Evolutionary conservation across 2,797 vertebrate genomes (phyloP), one percentile per base, ranked within the genome.

Genomic region (Poecilia gillii): DNA sequence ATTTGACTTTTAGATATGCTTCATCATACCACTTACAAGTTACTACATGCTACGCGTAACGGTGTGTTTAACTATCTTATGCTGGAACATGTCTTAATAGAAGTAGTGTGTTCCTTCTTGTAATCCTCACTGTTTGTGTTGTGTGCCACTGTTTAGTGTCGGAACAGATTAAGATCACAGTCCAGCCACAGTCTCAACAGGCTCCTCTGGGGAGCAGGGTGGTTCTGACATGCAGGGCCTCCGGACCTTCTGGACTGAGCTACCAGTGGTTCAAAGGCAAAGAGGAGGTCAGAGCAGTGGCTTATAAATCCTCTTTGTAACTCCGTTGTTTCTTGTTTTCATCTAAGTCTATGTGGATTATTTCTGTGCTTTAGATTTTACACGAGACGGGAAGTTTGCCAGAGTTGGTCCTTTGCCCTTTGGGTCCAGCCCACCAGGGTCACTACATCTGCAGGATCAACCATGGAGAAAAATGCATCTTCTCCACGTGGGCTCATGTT

Each of bases 231-330:
- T 97, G 97, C 90, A 91, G 79, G 74, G 96, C 95, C 0, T 74
- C 75, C 0, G 96, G 97, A 33, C 95, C 96, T 0, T 86, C 91
- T 0, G 95, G 94, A 18, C 94, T 97, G 1, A 0, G 1, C 9
- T 97, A 97, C 92, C 97, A 97, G 92, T 97, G 97, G 97, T 97
- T 97, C 93, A 95, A 89, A n/a, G 95, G 96, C 79, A 96, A 93
- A 88, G 90, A 83, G 23, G 96, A 97, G 96, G 97, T 97, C 75
- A 84, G 87, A 72, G 1, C 12, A 25, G 68, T 13, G 59, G 66
- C 1, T 75, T 57, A 4, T 11, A 4, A 43, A n/a, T 71, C 68
- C 9, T 43, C n/a, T 71, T 71, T 14, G 7, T 14, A 4, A 45
- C 43, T 45, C 41, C 13, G 6, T 41, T 43, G 23, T 43, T 13